Evolutionary conservation across 2,113 vertebrate genomes (phyloP).

Genomic region (Pseudorectes ferrugineus): DNA sequence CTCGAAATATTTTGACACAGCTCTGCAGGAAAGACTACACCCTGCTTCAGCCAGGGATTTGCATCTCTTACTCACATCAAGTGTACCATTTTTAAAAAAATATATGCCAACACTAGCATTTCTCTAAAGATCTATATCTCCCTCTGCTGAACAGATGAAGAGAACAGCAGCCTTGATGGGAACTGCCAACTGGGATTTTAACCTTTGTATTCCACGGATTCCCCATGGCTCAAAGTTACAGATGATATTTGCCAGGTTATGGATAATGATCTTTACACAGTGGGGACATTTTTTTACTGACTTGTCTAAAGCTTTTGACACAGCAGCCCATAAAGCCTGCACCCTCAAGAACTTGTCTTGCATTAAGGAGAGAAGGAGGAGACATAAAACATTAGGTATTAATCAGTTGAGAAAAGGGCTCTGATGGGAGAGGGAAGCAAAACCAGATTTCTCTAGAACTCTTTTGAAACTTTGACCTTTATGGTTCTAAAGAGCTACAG

Average conservation of each 20-base stretch:
- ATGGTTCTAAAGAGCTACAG: background rate
- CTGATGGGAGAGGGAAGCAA: background rate
- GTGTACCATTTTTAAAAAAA: background rate
- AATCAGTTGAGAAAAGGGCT: conserved; percentile 39
- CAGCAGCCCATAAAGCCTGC: conserved; percentile 46
- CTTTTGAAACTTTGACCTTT: conserved; percentile 24
- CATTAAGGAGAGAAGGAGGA: conserved; percentile 13
- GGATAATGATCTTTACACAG: conserved; percentile 48
- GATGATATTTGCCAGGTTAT: conserved; percentile 52
- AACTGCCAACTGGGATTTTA: conserved; percentile 10
- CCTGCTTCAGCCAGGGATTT: background rate
- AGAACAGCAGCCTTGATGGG: conserved; percentile 20
- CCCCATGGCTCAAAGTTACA: conserved; percentile 47
- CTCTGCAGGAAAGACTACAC: background rate
- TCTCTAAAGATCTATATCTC: conserved; percentile 48
- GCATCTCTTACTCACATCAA: background rate
- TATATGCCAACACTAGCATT: background rate
- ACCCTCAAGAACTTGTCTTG: conserved; percentile 34
- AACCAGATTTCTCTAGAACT: conserved; percentile 11
- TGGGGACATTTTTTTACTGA: conserved; percentile 48
- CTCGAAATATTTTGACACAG: background rate
- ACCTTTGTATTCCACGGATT: conserved; percentile 21
- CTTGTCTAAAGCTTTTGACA: conserved; percentile 66
- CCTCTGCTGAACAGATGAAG: conserved; percentile 48
- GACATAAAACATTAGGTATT: conserved; percentile 42